phyloP scores from a whole-genome alignment of 2,888 invertebrate genomes.

The Athetis lepigone region DNA sequence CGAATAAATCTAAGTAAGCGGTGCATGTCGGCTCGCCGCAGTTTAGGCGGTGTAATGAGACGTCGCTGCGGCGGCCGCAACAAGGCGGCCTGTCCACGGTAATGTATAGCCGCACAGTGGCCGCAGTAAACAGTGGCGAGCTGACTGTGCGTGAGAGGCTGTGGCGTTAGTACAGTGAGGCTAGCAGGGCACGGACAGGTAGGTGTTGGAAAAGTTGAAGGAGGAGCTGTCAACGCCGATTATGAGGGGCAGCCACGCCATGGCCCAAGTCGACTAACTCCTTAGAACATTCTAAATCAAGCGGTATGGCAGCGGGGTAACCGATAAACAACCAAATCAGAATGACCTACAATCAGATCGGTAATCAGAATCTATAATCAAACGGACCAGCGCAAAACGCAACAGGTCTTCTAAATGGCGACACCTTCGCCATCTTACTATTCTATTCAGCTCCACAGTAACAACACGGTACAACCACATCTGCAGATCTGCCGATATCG shows the following conservation, averaged over 20 bases:
- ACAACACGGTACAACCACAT: conserved; percentile 17
- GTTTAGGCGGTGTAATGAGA: conserved; percentile 55
- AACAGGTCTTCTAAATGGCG: not conserved
- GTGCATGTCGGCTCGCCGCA: conserved; percentile 24
- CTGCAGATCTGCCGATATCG: conserved; percentile 39
- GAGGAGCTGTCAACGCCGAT: not conserved
- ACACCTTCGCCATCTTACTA: conserved; percentile 16
- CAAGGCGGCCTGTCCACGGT: conserved; percentile 40
- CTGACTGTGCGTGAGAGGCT: conserved; percentile 17
- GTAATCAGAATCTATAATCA: not conserved
- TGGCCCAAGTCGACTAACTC: no score
- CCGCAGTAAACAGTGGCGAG: conserved; percentile 13
- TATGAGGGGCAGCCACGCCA: not conserved
- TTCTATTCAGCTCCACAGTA: conserved; percentile 33
- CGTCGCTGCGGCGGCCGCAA: conserved; percentile 41
- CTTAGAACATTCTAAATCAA: no score
- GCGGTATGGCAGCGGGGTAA: not conserved
- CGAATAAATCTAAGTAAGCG: conserved; percentile 52
- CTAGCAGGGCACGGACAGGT: conserved; percentile 1
- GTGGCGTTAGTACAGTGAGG: not conserved
- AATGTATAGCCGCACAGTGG: conserved; percentile 29
- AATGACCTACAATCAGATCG: not conserved
- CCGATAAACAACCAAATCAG: not conserved
- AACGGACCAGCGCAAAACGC: not conserved
- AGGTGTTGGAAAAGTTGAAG: not conserved